These are phyloP conservation scores for Cyrtorhinus lividipennis DNA, from an alignment of 1,140 invertebrate genomes.

Conservation along the genomic window DNA sequence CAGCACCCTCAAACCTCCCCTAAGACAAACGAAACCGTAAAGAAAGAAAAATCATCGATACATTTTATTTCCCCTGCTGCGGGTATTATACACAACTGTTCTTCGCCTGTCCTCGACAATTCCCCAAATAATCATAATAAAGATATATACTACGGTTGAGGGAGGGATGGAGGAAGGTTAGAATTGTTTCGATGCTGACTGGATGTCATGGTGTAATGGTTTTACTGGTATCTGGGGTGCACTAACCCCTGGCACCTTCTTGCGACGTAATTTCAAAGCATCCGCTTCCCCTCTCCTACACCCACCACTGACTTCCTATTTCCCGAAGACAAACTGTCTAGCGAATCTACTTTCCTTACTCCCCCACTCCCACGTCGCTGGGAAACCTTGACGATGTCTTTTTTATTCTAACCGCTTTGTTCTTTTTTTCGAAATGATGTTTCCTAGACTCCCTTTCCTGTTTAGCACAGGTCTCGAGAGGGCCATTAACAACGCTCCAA, in stretches of 20 bases:
- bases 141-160: not conserved
- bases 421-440: not conserved
- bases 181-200: constrained; percentile 5
- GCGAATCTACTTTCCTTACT: not conserved
- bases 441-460: not conserved
- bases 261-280: not conserved
- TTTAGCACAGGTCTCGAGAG: not conserved
- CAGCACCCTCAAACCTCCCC: too few species aligned
- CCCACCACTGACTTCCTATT: not conserved
- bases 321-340: not conserved
- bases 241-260: not conserved
- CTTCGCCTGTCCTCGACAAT: not conserved
- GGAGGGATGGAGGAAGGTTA: not conserved
- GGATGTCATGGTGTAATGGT: constrained; percentile 7
- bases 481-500: not conserved
- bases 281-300: not conserved
- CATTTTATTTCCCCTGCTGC: not conserved
- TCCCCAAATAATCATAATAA: not conserved
- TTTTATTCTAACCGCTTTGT: constrained; percentile 2
- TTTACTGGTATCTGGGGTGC: constrained; percentile 6
- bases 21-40: not conserved
- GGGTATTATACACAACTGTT: not conserved
- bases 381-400: too few species aligned
- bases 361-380: not conserved
- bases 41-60: not conserved